Evolutionary conservation across 92 coral and sea anemone genomes (phyloP).

Genomic region (Metridium senile): DNA sequence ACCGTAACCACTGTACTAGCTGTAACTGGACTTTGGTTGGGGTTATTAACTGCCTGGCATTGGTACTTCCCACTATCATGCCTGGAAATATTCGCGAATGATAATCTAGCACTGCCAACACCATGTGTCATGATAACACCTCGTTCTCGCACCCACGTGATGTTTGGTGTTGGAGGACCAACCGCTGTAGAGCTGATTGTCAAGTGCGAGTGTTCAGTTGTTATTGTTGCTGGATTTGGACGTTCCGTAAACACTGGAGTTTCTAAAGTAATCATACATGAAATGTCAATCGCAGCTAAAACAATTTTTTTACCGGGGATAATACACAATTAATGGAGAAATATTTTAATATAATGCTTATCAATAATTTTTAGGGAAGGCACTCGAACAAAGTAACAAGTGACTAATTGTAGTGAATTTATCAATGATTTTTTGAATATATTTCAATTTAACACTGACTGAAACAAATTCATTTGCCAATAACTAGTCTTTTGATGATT

Average conservation of each 20-base stretch:
- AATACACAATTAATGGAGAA: neutral
- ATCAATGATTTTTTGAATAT: too few species aligned
- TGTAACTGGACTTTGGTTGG: constrained; percentile 18
- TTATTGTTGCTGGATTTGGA: neutral
- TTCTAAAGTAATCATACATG: neutral
- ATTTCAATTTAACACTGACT: too few species aligned
- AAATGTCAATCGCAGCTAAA: too few species aligned
- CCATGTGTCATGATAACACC: constrained; percentile 8
- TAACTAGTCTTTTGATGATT: too few species aligned
- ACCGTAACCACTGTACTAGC: constrained; percentile 16
- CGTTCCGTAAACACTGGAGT: neutral
- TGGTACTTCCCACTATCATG: constrained; percentile 27
- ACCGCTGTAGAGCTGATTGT: neutral
- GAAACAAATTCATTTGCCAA: too few species aligned
- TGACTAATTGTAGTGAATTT: too few species aligned
- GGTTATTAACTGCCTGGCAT: constrained; percentile 41
- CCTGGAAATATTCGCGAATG: constrained; percentile 15
- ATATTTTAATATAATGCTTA: neutral
- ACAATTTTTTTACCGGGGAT: neutral
- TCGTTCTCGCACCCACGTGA: constrained; percentile 29
- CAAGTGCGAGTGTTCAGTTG: neutral
- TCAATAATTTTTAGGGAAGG: too few species aligned
- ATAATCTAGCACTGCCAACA: constrained; percentile 1
- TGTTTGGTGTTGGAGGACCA: constrained; percentile 36
- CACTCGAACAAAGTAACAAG: too few species aligned